Evolutionary conservation across 2,888 invertebrate genomes (phyloP).

Genomic region (Biston stratarius): DNA sequence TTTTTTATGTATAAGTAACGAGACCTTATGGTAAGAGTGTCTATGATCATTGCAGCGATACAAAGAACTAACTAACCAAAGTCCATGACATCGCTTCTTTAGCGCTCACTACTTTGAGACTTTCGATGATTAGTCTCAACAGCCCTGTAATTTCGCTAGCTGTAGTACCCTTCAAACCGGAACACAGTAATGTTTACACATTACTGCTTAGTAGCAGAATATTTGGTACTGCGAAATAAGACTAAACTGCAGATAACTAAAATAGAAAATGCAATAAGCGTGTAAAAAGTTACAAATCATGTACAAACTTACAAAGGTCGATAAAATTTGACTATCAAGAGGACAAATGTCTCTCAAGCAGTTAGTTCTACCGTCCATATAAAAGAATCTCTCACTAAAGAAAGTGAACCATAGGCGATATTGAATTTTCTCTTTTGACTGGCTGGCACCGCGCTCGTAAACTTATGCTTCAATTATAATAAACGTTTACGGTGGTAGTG

Average conservation of each 20-base stretch:
- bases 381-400: conserved; percentile 37
- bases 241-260: not conserved
- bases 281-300: not conserved
- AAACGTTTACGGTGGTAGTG: conserved; percentile 75
- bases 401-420: conserved; percentile 49
- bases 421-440: conserved; percentile 70
- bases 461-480: conserved; percentile 82
- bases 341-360: conserved; percentile 8
- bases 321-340: conserved; percentile 5
- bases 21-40: too few species aligned
- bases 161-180: too few species aligned
- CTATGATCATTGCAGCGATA: too few species aligned
- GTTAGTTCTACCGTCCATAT: conserved; percentile 17
- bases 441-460: conserved; percentile 74
- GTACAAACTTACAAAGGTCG: not conserved
- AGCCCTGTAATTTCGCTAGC: too few species aligned
- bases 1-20: too few species aligned
- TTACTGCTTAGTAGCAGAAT: too few species aligned
- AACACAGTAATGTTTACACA: too few species aligned
- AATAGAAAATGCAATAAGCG: not conserved
- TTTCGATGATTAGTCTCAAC: too few species aligned
- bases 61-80: too few species aligned
- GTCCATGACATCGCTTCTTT: too few species aligned
- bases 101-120: too few species aligned
- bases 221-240: not conserved